A percentile compares a stretch with the other conserved stretches of the same genome.
phyloP scores from a whole-genome alignment of 2,797 vertebrate species.

The Xenops minutus region DNA sequence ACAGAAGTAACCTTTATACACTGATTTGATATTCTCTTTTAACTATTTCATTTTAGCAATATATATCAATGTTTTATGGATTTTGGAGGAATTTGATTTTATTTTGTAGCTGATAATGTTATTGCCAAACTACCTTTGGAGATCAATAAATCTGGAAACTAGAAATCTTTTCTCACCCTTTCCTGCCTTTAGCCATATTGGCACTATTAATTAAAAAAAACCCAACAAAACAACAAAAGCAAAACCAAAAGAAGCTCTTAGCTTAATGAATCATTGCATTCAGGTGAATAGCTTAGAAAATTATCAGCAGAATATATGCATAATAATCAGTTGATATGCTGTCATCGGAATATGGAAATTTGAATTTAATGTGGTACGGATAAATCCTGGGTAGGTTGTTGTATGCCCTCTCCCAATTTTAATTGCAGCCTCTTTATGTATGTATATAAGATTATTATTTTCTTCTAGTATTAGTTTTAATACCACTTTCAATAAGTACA shows the following conservation, averaged over 20 bases:
- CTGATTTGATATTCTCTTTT: not conserved
- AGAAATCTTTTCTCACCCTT: not conserved
- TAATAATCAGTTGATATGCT: not conserved
- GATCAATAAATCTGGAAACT: not conserved
- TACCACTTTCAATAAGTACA: not conserved
- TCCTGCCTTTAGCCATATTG: not conserved
- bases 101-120: not conserved
- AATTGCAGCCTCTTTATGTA: not conserved
- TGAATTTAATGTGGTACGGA: not conserved
- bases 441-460: not conserved
- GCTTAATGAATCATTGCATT: not conserved
- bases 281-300: not conserved
- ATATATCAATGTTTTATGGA: not conserved
- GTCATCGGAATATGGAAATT: not conserved
- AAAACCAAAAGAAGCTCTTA: not conserved
- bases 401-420: not conserved
- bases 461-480: not conserved
- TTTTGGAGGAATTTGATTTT: not conserved
- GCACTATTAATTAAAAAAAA: not conserved
- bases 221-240: rapidly evolving
- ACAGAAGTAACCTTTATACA: not conserved
- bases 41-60: constrained; percentile 2
- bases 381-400: not conserved
- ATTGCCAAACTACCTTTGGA: not conserved
- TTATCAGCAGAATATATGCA: not conserved